A percentile compares a stretch with the other conserved stretches of the same genome.
Conservation (phyloP, 2,888 invertebrate species). For the Thymelicus sylvestris region DNA sequence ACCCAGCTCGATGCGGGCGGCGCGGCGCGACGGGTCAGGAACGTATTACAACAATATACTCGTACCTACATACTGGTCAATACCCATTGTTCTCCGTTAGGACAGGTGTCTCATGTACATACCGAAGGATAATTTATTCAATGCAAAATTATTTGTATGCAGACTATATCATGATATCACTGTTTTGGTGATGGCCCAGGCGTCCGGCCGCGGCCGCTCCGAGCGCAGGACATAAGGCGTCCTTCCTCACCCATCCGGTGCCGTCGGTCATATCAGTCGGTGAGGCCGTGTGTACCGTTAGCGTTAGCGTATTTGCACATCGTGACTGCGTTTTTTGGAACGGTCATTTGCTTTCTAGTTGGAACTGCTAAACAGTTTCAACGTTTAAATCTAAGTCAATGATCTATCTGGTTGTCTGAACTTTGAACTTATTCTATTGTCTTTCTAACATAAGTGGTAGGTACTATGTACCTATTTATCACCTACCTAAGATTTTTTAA, state of each 20-base stretch:
- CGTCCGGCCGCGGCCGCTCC: conserved; percentile 51
- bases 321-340: conserved; percentile 51
- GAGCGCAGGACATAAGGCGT: conserved; percentile 52
- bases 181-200: conserved; percentile 58
- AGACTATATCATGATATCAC: conserved; percentile 60
- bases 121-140: conserved; percentile 42
- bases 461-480: too few species aligned
- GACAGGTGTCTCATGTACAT: conserved; percentile 27
- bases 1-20: conserved; percentile 31
- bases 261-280: conserved; percentile 49
- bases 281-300: conserved; percentile 61
- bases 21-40: not conserved
- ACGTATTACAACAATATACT: conserved; percentile 22
- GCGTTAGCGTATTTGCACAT: conserved; percentile 62
- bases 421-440: not conserved
- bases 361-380: conserved; percentile 32
- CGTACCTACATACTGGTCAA: conserved; percentile 18
- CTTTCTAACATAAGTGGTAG: too few species aligned
- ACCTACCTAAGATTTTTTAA: too few species aligned
- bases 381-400: not conserved
- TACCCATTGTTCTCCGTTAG: conserved; percentile 35
- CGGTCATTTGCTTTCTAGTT: conserved; percentile 43
- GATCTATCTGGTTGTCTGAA: not conserved
- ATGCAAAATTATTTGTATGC: conserved; percentile 45
- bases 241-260: conserved; percentile 58